Evolutionary conservation across 2,113 vertebrate species (phyloP), one percentile per base, ranked within the genome.

Genomic region (Tauraco erythrolophus): DNA sequence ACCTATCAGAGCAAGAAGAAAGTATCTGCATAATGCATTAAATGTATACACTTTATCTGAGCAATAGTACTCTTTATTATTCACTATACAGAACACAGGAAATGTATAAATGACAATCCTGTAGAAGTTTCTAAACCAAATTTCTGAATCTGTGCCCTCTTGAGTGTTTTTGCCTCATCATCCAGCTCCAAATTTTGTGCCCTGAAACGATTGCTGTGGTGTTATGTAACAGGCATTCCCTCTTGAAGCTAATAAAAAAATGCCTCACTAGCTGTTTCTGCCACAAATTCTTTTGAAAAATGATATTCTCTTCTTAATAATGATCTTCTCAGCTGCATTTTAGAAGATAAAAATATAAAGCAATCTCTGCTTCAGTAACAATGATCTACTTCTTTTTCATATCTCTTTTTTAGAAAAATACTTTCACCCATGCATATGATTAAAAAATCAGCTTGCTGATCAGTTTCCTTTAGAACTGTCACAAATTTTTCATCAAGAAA

Each of bases 341-440:
- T 80, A 87, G 57, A 91, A 95, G 87, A 79, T 75, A 96, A 96
- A 96, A 96, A 70, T 91, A 78, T n/a, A 95, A 94, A 95, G 80
- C 65, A 71, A 87, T 91, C 72, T 89, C 61, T 57, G 48, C 56
- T 92, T 82, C 65, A 92, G 48, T 79, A 95, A 92, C 89, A 82
- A 97, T 8, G 28, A 85, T 84, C 86, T 76, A 75, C 46, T 78
- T 68, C 71, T 75, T 91, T 92, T 88, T 95, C 77, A 64, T 78
- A 28, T 48, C 76, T 89, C 48, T 64, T 51, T 94, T 89, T 96
- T 33, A 85, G 57, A 45, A 91, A 91, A 92, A 91, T 62, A 84
- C 31, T 95, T 94, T 92, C 65, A 82, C 50, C 50, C 12, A 11
- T 75, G 84, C 84, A 87, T 89, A 46, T 76, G 56, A 94, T 94